Percentiles rank a stretch among this genome's conserved stretches.
These are phyloP conservation scores for Hirudo medicinalis DNA, from an alignment of 1,140 invertebrate species.

Conservation along the genomic window DNA sequence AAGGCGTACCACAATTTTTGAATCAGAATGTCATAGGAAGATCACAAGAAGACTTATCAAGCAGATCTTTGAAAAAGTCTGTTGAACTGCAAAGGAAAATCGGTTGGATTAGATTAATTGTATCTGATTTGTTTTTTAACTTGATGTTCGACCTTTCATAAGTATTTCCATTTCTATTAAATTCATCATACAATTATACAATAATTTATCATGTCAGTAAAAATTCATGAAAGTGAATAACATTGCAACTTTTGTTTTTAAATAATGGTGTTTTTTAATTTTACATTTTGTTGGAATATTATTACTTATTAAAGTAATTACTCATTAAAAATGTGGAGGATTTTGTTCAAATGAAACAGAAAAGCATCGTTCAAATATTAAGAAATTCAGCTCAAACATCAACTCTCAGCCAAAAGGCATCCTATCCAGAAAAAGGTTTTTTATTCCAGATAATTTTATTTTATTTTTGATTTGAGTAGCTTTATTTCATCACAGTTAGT, in stretches of 20 bases:
- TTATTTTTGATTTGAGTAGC: too few species aligned
- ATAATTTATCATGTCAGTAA: too few species aligned
- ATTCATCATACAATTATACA: too few species aligned
- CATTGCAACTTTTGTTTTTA: too few species aligned
- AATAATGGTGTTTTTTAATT: too few species aligned
- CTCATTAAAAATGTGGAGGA: too few species aligned
- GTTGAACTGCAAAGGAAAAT: conserved; percentile 34
- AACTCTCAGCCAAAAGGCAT: not conserved
- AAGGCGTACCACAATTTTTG: conserved; percentile 15
- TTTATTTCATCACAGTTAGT: too few species aligned
- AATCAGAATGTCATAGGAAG: conserved; percentile 20
- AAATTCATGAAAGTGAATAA: too few species aligned
- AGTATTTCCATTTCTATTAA: too few species aligned
- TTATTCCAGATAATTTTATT: not conserved
- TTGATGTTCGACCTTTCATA: too few species aligned
- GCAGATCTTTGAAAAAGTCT: conserved; percentile 28
- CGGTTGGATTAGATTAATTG: conserved; percentile 23
- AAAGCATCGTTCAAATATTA: conserved; percentile 10
- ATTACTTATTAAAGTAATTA: not conserved
- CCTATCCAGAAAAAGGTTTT: not conserved
- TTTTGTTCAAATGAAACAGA: not conserved
- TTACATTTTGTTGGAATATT: too few species aligned
- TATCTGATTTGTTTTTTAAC: too few species aligned
- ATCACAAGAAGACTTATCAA: conserved; percentile 14
- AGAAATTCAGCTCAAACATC: conserved; percentile 8